Evolutionary conservation across 2,113 vertebrate genomes (phyloP), one percentile per base, ranked within the genome.

Genomic region (Castor canadensis): DNA sequence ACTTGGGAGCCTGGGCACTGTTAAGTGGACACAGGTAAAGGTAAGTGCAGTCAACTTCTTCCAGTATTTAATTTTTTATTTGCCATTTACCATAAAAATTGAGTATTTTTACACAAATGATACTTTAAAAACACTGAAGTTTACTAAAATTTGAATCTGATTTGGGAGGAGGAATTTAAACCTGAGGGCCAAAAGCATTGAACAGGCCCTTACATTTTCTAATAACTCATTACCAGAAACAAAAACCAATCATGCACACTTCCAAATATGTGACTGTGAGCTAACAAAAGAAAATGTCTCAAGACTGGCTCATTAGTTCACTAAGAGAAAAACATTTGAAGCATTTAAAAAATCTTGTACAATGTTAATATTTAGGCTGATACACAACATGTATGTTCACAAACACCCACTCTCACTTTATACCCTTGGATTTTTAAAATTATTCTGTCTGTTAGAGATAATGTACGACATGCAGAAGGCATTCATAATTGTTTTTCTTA

Each of bases 81-180:
- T 91, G 49, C n/a, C 83, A 89, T 95, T 97, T 95, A 75, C 93
- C 97, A 97, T 85, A 96, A 96, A 97, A 97, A 87, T 19, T 24
- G 35, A 87, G 95, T 87, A 40, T 90, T 93, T 94, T 95, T 93
- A 96, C 93, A 97, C 40, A 96, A 97, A 97, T 94, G 3, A 1
- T 95, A 97, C 75, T 96, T 97, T 92, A 95, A 96, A 97, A 98
- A 97, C 94, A 95, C 93, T 67, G 69, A 93, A 89, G 19, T 81
- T 97, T 87, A 97, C 87, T 84, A 64, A 97, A 95, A 93, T 28
- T 75, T 69, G 56, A 91, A 94, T 91, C 66, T 92, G 77, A 81
- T n/a, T n/a, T 75, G 66, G 52, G 84, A 87, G 52, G 71, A 82
- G 85, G 90, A 81, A 90, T 95, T 97, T 97, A 94, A 95, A 97